Evolutionary conservation across 2,888 invertebrate genomes (phyloP).

Genomic region (Plutella xylostella): DNA sequence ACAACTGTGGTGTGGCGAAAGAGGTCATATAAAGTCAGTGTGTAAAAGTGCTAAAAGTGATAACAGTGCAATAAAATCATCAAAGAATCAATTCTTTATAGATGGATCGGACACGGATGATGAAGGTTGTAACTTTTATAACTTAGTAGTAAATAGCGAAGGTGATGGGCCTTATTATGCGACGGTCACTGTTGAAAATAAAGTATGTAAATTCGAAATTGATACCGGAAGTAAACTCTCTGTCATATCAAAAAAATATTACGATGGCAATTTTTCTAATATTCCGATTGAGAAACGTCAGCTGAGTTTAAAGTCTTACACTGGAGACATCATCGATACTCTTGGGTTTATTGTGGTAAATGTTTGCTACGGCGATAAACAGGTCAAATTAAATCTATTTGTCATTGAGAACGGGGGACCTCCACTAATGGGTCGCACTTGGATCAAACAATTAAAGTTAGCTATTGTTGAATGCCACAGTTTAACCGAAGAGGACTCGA

Average conservation of each 20-base stretch:
- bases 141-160: too few species aligned
- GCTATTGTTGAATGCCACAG: slow-evolving; percentile 8
- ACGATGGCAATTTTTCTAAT: slow-evolving; percentile 14
- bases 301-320: slow-evolving; percentile 13
- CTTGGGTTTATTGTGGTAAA: slow-evolving; percentile 14
- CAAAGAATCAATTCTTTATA: too few species aligned
- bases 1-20: too few species aligned
- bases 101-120: too few species aligned
- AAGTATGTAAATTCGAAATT: slow-evolving; percentile 16
- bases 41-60: too few species aligned
- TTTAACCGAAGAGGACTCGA: slow-evolving; percentile 4
- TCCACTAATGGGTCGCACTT: slow-evolving; percentile 18
- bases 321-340: slow-evolving; percentile 13
- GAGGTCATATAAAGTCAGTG: too few species aligned
- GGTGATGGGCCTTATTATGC: too few species aligned
- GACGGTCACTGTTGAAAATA: too few species aligned
- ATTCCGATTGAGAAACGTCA: slow-evolving; percentile 8
- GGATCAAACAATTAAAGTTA: slow-evolving; percentile 17
- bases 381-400: slow-evolving; percentile 11
- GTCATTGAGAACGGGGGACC: slow-evolving; percentile 18
- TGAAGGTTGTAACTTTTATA: too few species aligned
- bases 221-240: slow-evolving; percentile 20
- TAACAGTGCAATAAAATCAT: too few species aligned
- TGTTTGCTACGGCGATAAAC: neutral
- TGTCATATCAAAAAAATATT: slow-evolving; percentile 16